Conservation (phyloP, 1,140 invertebrate species). For the Tetranychus cinnabarinus region DNA sequence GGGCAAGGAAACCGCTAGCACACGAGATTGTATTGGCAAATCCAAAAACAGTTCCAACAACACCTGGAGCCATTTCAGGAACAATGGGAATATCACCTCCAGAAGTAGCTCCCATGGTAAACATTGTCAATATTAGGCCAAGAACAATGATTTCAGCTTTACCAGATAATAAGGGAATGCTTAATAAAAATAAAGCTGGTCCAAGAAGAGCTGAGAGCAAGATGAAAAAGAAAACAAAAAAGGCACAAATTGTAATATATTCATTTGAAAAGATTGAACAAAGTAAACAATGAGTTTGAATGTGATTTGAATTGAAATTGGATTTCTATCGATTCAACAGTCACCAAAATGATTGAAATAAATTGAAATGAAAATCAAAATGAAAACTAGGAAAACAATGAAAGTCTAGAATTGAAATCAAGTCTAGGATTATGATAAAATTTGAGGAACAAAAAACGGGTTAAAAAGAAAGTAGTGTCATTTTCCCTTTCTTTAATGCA, state of each 20-base stretch:
- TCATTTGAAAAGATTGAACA: too few species aligned
- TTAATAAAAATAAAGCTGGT: background rate
- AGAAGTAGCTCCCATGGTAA: conserved; percentile 8
- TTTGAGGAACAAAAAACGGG: background rate
- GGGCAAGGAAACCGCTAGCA: background rate
- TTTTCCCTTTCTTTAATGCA: background rate
- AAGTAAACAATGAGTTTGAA: too few species aligned
- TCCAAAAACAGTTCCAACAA: conserved; percentile 3
- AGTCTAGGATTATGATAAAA: background rate
- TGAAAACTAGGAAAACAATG: too few species aligned
- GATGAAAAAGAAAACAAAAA: too few species aligned
- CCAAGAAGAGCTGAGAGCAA: background rate
- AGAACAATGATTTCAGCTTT: background rate
- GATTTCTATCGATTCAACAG: too few species aligned
- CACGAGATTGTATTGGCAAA: conserved; percentile 1
- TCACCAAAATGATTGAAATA: background rate
- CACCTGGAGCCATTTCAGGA: conserved; percentile 3
- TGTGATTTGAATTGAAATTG: too few species aligned
- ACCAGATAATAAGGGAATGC: background rate
- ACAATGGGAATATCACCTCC: conserved; percentile 13
- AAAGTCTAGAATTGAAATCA: too few species aligned
- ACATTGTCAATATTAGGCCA: conserved; percentile 2
- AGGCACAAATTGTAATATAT: too few species aligned
- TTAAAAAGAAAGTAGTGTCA: conserved; percentile 1
- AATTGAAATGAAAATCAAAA: background rate